A percentile compares a stretch with the other conserved stretches of the same genome.
Evolutionary conservation across 2,888 invertebrate genomes (phyloP).

Genomic region (Adelphocoris suturalis): DNA sequence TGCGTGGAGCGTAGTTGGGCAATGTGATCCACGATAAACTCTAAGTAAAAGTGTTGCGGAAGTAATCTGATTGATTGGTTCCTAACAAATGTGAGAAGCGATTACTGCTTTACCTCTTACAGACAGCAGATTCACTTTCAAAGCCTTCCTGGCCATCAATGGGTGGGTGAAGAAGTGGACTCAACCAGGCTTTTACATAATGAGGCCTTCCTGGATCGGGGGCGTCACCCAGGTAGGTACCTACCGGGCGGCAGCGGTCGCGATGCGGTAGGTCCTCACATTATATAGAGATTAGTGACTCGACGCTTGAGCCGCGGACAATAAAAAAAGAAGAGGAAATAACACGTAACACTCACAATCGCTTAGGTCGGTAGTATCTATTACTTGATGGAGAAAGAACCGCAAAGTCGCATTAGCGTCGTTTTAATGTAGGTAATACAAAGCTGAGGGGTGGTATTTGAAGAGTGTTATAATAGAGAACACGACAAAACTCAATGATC

Average conservation of each 20-base stretch:
- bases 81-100: conserved; percentile 9
- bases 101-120: not conserved
- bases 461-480: not conserved
- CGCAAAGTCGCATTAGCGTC: not conserved
- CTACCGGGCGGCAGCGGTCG: not conserved
- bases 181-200: conserved; percentile 17
- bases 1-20: too few species aligned
- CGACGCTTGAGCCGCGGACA: not conserved
- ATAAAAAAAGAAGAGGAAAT: not conserved
- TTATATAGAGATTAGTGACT: not conserved
- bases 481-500: too few species aligned
- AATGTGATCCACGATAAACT: too few species aligned
- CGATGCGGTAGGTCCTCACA: not conserved
- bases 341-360: not conserved
- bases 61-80: not conserved
- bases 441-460: not conserved
- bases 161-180: conserved; percentile 22
- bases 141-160: not conserved
- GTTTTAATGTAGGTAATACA: not conserved
- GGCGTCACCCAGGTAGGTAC: not conserved
- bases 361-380: not conserved
- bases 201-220: not conserved
- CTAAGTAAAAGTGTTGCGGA: not conserved
- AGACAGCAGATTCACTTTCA: not conserved
- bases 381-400: not conserved